phyloP scores from a whole-genome alignment of 2,113 vertebrate species.

The Tricholaema leucomelas region DNA sequence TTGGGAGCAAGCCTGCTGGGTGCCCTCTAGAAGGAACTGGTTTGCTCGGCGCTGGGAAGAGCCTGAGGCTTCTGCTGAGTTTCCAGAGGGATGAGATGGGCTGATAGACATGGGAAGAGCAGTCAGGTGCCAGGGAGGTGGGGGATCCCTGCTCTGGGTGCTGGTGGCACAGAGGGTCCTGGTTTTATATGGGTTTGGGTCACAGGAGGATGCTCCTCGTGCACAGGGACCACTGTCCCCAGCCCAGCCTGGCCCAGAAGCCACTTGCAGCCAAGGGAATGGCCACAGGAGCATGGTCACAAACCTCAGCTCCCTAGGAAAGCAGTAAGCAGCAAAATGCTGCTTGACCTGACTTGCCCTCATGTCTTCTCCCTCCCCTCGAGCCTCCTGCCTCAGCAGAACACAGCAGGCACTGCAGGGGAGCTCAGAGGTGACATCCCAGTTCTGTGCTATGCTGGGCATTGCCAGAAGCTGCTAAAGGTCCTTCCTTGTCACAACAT shows the following conservation, averaged over 20 bases:
- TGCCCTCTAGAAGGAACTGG: neutral
- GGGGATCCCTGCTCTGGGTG: fast-evolving
- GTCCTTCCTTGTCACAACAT: neutral
- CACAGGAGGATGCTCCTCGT: neutral
- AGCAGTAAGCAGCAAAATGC: neutral
- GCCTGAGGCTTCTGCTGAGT: neutral
- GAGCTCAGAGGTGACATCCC: neutral
- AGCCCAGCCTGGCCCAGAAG: neutral
- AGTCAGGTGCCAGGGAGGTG: fast-evolving
- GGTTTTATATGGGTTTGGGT: neutral
- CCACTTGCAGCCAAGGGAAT: neutral
- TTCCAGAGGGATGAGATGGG: neutral
- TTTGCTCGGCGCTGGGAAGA: neutral
- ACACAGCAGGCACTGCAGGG: fast-evolving
- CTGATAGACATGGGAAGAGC: neutral
- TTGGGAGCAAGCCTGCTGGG: fast-evolving
- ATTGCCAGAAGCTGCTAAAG: neutral
- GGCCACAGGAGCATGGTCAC: neutral
- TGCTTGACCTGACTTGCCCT: neutral
- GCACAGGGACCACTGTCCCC: neutral
- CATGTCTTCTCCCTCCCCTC: fast-evolving
- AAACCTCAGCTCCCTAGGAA: neutral
- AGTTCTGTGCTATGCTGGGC: neutral
- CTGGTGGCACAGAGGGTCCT: neutral
- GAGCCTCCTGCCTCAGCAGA: neutral